Base-by-base conservation (phyloP, 2,888 invertebrate species). In the Drosophila merina region DNA sequence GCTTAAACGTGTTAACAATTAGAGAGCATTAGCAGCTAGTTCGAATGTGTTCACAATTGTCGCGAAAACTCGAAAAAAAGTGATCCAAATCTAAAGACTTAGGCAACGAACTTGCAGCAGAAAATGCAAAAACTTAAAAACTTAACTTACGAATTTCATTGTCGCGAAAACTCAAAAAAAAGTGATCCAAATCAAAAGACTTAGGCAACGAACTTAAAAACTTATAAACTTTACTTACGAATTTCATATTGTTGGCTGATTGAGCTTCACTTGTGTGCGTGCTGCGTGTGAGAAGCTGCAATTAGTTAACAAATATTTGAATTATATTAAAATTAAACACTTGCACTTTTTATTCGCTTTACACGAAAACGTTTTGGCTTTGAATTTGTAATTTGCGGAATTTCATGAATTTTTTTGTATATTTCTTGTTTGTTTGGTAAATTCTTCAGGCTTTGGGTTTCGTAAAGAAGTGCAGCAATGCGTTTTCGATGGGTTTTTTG, bases 231-330 rank as follows among this genome's bases (percentile, higher is more conserved):
- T 7, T 82, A 85, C 85, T 85, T 88, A 85, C 85, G 77, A 86
- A 85, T 83, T 81, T 86, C 85, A 85, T 85, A 55, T 79, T 88
- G 81, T 57, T 79, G 71, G 67, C 44, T 81, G 69, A 59, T 77
- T 60, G 57, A 54, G 44, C 52, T 59, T 67, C 47, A 51, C 44
- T 55, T 57, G 26, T 48, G 20, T 20, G 42, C 57, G 40, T 40
- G 49, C 63, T 44, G 49, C 63, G 60, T 76, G 71, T 49, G 62
- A 31, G 72, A 54, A 54, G 80, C 81, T 81, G 81, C 76, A 81
- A 81, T 81, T 86, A 86, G 78, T 86, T 86, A 80, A 77, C 84
- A 83, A 83, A 81, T 83, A 75, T 79, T 75, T 71, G n/a, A 70
- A 72, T 75, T 75, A 79, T 83, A 38, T 25, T 42, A 48, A 9